Percentiles rank a stretch among this genome's conserved stretches.
These are phyloP conservation scores for Ischnus inquisitorius DNA, from an alignment of 2,888 invertebrate species.

Conservation along the genomic window DNA sequence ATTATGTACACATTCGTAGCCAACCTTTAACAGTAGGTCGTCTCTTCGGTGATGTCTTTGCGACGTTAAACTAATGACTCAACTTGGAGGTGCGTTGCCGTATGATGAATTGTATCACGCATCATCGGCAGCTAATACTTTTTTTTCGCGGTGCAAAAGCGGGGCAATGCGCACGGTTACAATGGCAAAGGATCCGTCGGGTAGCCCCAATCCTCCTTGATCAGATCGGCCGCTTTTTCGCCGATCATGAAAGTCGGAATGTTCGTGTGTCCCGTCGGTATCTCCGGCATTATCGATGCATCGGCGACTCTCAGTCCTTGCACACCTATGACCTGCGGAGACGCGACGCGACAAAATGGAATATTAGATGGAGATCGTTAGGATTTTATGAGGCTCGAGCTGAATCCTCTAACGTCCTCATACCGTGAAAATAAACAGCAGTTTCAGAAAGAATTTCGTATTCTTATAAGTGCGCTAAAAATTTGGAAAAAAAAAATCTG, in stretches of 20 bases:
- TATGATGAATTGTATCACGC: not conserved
- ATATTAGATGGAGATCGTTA: no score
- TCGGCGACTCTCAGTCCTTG: slow-evolving; percentile 88
- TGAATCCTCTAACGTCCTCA: no score
- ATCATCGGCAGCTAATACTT: not conserved
- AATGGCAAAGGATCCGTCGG: slow-evolving; percentile 40
- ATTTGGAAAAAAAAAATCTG: no score
- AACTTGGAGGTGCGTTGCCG: not conserved
- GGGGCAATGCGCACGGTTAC: slow-evolving; percentile 5
- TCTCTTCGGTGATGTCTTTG: not conserved
- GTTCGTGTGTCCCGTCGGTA: slow-evolving; percentile 89
- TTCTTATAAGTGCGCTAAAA: no score
- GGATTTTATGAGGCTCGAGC: no score
- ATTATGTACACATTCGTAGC: not conserved
- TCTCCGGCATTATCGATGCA: slow-evolving; percentile 89
- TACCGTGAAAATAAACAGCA: not conserved
- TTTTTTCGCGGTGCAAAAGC: not conserved
- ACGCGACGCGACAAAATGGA: not conserved
- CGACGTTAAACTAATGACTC: not conserved
- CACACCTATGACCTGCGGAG: slow-evolving; percentile 85
- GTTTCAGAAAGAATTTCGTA: not conserved
- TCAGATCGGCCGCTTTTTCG: slow-evolving; percentile 89
- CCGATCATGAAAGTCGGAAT: slow-evolving; percentile 90
- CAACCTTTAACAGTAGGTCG: not conserved
- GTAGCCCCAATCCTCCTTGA: slow-evolving; percentile 86